Evolutionary conservation across 2,113 vertebrate species (phyloP).

Genomic region (Crotalus viridis): DNA sequence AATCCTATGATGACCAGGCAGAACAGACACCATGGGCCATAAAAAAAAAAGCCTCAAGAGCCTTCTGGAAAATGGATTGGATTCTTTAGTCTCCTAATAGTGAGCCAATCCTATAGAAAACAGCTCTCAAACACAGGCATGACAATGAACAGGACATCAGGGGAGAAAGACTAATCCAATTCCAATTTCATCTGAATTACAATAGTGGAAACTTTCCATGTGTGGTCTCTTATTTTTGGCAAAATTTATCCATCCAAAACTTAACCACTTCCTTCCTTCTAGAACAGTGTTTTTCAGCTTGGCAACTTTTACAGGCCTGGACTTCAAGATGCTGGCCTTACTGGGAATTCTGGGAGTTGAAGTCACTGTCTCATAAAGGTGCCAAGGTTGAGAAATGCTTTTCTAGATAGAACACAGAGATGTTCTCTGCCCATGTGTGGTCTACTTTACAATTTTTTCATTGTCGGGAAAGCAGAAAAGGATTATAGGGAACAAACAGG

Average conservation of each 20-base stretch:
- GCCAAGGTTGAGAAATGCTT: background rate
- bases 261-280: background rate
- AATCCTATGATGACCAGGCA: background rate
- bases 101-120: background rate
- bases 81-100: background rate
- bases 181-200: background rate
- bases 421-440: background rate
- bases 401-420: background rate
- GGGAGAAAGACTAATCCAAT: background rate
- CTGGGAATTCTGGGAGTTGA: background rate
- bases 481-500: background rate
- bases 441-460: background rate
- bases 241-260: background rate
- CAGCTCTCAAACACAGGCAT: background rate
- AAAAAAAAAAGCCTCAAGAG: background rate
- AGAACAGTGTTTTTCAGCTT: background rate
- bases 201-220: background rate
- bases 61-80: background rate
- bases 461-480: background rate
- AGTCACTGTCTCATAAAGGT: background rate
- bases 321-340: too few species aligned
- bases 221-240: background rate
- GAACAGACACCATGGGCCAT: background rate
- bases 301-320: background rate
- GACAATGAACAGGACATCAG: background rate